phyloP scores from a whole-genome alignment of 1,140 invertebrate genomes.

The Melitaea cinxia region DNA sequence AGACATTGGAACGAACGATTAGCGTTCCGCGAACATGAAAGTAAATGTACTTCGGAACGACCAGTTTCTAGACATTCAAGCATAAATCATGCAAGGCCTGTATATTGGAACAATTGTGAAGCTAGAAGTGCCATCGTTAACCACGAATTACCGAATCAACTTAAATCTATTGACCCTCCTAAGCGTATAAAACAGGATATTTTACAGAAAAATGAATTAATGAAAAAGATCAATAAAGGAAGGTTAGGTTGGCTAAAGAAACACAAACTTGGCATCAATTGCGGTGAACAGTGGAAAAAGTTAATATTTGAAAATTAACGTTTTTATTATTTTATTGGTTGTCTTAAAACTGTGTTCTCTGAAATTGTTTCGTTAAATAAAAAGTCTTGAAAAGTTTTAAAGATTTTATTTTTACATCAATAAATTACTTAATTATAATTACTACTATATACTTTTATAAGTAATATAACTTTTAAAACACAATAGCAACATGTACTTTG shows the following conservation, averaged over 20 bases:
- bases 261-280: slow-evolving; percentile 50
- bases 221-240: slow-evolving; percentile 17
- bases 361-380: slow-evolving; percentile 37
- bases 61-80: slow-evolving; percentile 12
- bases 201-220: background rate
- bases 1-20: slow-evolving; percentile 58
- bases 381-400: slow-evolving; percentile 27
- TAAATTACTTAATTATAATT: slow-evolving; percentile 1
- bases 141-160: slow-evolving; percentile 20
- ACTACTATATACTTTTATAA: no score
- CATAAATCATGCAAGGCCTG: slow-evolving; percentile 15
- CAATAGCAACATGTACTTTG: no score
- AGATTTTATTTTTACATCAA: slow-evolving; percentile 9
- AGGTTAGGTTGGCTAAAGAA: slow-evolving; percentile 52
- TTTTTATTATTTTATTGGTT: background rate
- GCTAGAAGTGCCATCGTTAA: slow-evolving; percentile 44
- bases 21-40: slow-evolving; percentile 43
- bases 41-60: slow-evolving; percentile 37
- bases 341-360: no score
- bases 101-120: slow-evolving; percentile 48
- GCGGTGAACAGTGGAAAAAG: slow-evolving; percentile 53
- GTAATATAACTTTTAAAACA: no score
- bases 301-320: slow-evolving; percentile 49
- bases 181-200: background rate
- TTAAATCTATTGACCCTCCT: background rate